Conservation (phyloP, 2,888 invertebrate genomes). For the Cosmorhoe ocellata region DNA sequence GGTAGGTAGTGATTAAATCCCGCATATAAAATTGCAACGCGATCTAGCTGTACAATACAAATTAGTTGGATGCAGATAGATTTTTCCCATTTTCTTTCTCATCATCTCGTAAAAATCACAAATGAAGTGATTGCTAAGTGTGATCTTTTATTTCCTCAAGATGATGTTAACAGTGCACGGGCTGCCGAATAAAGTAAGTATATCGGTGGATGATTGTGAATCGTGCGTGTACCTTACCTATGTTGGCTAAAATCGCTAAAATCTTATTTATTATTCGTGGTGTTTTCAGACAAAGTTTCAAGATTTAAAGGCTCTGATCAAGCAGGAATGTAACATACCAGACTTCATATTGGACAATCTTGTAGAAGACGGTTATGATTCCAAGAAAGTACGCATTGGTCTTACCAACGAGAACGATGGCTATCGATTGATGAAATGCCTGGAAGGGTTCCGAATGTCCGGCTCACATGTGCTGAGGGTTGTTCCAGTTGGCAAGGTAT, state of each 20-base stretch:
- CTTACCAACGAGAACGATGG: slow-evolving; percentile 62
- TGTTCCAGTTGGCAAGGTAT: slow-evolving; percentile 53
- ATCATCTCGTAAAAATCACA: not conserved
- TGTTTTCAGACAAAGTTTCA: slow-evolving; percentile 62
- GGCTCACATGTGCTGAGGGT: slow-evolving; percentile 54
- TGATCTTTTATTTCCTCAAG: slow-evolving; percentile 37
- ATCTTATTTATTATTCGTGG: too few species aligned
- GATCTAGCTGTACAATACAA: too few species aligned
- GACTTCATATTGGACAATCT: slow-evolving; percentile 69
- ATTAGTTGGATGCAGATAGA: too few species aligned
- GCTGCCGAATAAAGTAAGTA: slow-evolving; percentile 57
- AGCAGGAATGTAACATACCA: slow-evolving; percentile 58
- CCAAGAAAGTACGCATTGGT: slow-evolving; percentile 66
- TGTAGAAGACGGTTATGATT: slow-evolving; percentile 48
- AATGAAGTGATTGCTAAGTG: not conserved
- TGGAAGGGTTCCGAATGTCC: slow-evolving; percentile 58
- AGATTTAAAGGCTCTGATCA: slow-evolving; percentile 61
- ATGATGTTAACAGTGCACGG: slow-evolving; percentile 73
- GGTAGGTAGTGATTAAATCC: too few species aligned
- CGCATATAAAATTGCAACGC: too few species aligned
- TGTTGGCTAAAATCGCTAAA: too few species aligned
- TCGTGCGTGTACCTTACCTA: too few species aligned
- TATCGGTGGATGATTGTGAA: not conserved
- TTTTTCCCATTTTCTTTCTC: too few species aligned
- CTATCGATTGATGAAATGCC: slow-evolving; percentile 54